Evolutionary conservation across 2,888 invertebrate species (phyloP), one percentile per base, ranked within the genome.

Genomic region (Macrostomum cliftonense): DNA sequence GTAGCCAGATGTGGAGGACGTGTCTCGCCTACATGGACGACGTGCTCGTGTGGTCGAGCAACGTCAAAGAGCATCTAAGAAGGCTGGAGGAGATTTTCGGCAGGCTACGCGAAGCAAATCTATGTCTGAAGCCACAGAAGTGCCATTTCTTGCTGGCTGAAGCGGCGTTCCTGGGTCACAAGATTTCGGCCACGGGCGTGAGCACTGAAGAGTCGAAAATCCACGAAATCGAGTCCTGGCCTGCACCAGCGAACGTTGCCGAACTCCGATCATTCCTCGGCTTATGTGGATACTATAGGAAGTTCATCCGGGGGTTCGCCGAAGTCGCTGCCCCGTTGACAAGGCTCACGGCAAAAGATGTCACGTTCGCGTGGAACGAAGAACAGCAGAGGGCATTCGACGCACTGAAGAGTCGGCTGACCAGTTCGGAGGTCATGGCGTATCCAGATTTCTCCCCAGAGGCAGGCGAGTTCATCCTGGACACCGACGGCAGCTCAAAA

Each of bases 81-180:
- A 37, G 21, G 14, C 46, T 47, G 16, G 39, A 39, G 9, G 46
- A 46, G n/a, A 36, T 47, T 19, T 44, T 47, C 16, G 19, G 4
- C 4, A 42, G 47, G 11, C 19, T 47, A 11, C 5, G 40, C 4
- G 5, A 45, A 5, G 19, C 17, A 14, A 39, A 39, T 11, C 17
- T 47, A 13, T 46, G 28, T 11, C n/a, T 47, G 19, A 47, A 19
- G 19, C 11, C 21, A 11, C n/a, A 17, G 12, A 58, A 58, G 37
- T 51, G 52, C 47, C 20, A 44, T 5, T 47, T 57, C 38, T 53
- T 54, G 12, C 43, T 52, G 47, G 43, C 20, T 21, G 36, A 47
- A 21, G 44, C 46, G 12, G 7, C 9, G 12, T 47, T 40, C 17
- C 20, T 47, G 40, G 47, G 47, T 16, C 47, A 47, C 46, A 11